These are phyloP conservation scores for Trichechus manatus DNA, from an alignment of 2,113 vertebrate species.

Conservation along the genomic window DNA sequence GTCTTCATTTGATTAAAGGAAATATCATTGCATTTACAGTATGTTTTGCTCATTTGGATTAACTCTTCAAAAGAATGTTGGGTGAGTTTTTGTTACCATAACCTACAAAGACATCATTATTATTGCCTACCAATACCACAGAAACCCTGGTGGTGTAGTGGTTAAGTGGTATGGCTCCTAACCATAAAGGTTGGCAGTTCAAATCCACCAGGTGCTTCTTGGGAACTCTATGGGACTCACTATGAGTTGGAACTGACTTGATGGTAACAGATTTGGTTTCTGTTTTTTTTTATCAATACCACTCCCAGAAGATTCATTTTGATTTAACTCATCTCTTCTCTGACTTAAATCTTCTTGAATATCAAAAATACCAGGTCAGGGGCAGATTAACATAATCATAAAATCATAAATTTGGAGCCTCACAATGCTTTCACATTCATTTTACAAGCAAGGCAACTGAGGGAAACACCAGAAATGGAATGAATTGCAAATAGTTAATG, in stretches of 20 bases:
- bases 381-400: background rate
- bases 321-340: background rate
- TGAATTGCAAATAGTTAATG: background rate
- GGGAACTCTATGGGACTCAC: too few species aligned
- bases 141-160: too few species aligned
- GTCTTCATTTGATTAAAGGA: background rate
- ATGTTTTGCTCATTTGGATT: background rate
- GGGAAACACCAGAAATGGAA: background rate
- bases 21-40: background rate
- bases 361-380: background rate
- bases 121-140: background rate
- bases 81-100: background rate
- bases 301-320: background rate
- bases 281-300: background rate
- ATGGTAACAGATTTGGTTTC: too few species aligned
- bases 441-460: background rate
- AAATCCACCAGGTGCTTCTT: too few species aligned
- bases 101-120: background rate
- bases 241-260: too few species aligned
- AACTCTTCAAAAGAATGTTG: background rate
- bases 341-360: background rate
- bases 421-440: constrained; percentile 9
- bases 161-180: too few species aligned
- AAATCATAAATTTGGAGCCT: background rate
- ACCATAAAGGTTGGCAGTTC: too few species aligned